phyloP scores from a whole-genome alignment of 2,113 vertebrate species.

The Pionites leucogaster region DNA sequence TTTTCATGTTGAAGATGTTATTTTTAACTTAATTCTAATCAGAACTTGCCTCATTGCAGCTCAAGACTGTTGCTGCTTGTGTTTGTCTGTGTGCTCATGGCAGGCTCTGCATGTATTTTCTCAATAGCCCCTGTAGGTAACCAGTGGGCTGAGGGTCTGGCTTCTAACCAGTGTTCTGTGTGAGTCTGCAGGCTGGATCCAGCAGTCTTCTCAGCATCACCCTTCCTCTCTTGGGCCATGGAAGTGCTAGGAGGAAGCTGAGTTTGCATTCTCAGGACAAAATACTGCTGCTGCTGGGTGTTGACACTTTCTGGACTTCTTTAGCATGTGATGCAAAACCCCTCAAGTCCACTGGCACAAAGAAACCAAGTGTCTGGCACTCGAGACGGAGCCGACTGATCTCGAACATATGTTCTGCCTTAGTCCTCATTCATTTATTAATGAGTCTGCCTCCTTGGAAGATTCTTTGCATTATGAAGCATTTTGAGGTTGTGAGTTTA shows the following conservation, averaged over 20 bases:
- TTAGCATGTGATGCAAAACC: background rate
- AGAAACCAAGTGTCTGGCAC: fast-evolving
- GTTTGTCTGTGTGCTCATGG: background rate
- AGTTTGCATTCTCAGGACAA: background rate
- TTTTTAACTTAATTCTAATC: background rate
- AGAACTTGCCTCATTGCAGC: background rate
- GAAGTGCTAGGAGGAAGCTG: background rate
- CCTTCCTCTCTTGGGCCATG: background rate
- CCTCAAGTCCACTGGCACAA: background rate
- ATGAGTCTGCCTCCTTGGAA: background rate
- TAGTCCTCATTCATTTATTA: background rate
- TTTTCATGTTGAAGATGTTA: background rate
- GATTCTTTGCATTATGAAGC: background rate
- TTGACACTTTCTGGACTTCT: background rate
- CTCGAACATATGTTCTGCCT: background rate
- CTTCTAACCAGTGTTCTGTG: background rate
- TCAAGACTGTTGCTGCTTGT: background rate
- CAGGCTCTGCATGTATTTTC: background rate
- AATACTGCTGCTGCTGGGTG: background rate
- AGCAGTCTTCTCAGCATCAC: background rate
- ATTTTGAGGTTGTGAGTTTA: background rate
- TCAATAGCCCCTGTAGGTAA: background rate
- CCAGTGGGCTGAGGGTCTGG: background rate
- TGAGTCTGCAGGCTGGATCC: background rate
- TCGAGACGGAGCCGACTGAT: background rate